These are phyloP conservation scores for Melanostigma gelatinosum DNA, from an alignment of 2,113 vertebrate genomes.

Conservation along the genomic window DNA sequence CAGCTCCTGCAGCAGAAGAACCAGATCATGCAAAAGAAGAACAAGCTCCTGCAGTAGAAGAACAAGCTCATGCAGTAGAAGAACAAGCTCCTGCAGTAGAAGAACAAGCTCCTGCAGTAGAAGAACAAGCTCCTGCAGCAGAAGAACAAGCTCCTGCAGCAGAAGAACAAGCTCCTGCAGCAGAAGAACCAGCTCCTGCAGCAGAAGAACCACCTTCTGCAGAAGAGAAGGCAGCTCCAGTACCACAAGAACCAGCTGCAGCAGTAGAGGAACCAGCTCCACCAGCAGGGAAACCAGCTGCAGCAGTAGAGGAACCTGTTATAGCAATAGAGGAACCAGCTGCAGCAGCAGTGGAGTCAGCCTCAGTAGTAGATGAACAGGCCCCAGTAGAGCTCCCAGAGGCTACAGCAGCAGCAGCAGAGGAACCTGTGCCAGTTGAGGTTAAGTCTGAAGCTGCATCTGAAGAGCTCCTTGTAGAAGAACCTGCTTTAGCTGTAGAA, in stretches of 20 bases:
- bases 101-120: conserved; percentile 1
- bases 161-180: not conserved
- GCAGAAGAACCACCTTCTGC: conserved; percentile 6
- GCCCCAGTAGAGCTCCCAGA: conserved; percentile 17
- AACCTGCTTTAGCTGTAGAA: conserved; percentile 33
- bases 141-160: conserved; percentile 16
- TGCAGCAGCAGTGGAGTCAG: not conserved
- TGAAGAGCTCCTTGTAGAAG: conserved; percentile 45
- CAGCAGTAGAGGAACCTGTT: not conserved
- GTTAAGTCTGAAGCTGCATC: conserved; percentile 35
- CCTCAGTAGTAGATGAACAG: not conserved
- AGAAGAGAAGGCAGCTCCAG: not conserved
- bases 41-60: conserved; percentile 1
- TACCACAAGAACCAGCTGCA: not conserved
- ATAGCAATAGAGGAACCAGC: not conserved
- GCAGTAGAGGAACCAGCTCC: not conserved
- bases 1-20: not conserved
- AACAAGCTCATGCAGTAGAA: not conserved
- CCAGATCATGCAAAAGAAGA: not conserved
- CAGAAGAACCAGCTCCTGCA: not conserved
- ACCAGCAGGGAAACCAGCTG: not conserved
- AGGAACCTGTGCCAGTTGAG: conserved; percentile 35
- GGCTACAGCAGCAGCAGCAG: conserved; percentile 4
- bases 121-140: not conserved
- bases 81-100: not conserved